These are phyloP conservation scores for Hybognathus amarus DNA, from an alignment of 2,797 vertebrate species.

Conservation along the genomic window DNA sequence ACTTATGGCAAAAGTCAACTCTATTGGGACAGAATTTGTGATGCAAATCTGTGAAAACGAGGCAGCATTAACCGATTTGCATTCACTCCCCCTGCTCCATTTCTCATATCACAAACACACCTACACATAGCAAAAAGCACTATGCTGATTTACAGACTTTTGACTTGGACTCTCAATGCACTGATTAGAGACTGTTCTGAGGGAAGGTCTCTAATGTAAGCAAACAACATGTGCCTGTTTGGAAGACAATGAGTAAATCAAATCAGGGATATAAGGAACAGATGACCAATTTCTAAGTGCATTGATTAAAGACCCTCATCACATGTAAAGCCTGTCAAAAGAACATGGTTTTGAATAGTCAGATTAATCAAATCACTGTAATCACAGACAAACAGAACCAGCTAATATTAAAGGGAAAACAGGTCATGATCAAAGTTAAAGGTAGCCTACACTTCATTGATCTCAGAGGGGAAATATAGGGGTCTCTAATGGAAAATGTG, in stretches of 20 bases:
- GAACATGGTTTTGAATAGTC: neutral
- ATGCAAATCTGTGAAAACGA: constrained; percentile 56
- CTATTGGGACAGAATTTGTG: constrained; percentile 50
- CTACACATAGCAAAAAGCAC: constrained; percentile 14
- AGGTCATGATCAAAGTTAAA: constrained; percentile 18
- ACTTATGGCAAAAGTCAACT: constrained; percentile 7
- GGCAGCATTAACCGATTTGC: constrained; percentile 44
- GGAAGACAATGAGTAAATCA: neutral
- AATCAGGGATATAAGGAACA: constrained; percentile 25
- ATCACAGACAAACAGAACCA: neutral
- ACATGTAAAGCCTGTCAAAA: constrained; percentile 2
- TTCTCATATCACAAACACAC: constrained; percentile 2
- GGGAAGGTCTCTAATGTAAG: constrained; percentile 16
- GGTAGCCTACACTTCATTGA: neutral
- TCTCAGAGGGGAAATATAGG: neutral
- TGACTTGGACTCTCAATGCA: neutral
- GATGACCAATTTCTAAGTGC: constrained; percentile 15
- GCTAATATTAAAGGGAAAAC: neutral
- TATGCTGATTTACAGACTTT: constrained; percentile 35
- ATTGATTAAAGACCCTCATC: neutral
- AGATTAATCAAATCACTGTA: neutral
- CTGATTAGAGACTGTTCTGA: constrained; percentile 8
- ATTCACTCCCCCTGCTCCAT: constrained; percentile 46
- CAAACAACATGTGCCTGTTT: neutral
- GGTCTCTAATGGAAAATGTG: constrained; percentile 18